Base-by-base conservation (phyloP, 2,797 vertebrate genomes). In the Tauraco hartlaubi region DNA sequence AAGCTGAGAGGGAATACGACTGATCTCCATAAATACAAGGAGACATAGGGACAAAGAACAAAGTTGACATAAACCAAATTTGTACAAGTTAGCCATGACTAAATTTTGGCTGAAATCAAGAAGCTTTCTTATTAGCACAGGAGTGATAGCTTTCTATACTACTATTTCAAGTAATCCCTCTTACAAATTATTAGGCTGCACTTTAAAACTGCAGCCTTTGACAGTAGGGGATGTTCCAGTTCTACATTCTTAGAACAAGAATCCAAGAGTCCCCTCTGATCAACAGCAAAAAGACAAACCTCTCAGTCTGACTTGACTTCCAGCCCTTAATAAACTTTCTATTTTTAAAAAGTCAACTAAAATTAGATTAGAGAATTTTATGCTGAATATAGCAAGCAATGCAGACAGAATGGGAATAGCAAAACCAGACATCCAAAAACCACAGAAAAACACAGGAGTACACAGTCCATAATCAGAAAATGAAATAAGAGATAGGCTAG, bases 371-470 rank as follows among this genome's bases (percentile, higher is more conserved):
- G 68, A 89, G 54, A 85, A 67, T 80, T 88, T 80, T 64, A 72
- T 48, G 37, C 92, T 88, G 84, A 87, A 85, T 85, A 95, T 71
- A 94, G 82, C 51, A 84, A 49, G 73, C 41, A 84, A 54, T 11
- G 37, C 74, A 94, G 88, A 92, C 82, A 94, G 91, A 96, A 95
- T 54, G 52, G 56, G 88, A 96, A 84, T 76, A 90, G 79, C 37
- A 91, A 93, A 92, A 44, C 44, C 62, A 69, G 63, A 54, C 23
- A 80, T 25, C 26, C 51, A 55, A 72, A 63, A 28, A 91, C 16
- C 68, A 90, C 11, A 83, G 31, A 48, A 85, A 91, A 76, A 81
- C 19, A 29, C 35, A 90, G 31, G 28, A 77, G 12, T 48, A 68
- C 13, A 78, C 11, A 93, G 35, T 5, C 11, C n/a, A 51, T 23